Base-by-base conservation (phyloP, 2,888 invertebrate genomes). In the Pyralis farinalis region DNA sequence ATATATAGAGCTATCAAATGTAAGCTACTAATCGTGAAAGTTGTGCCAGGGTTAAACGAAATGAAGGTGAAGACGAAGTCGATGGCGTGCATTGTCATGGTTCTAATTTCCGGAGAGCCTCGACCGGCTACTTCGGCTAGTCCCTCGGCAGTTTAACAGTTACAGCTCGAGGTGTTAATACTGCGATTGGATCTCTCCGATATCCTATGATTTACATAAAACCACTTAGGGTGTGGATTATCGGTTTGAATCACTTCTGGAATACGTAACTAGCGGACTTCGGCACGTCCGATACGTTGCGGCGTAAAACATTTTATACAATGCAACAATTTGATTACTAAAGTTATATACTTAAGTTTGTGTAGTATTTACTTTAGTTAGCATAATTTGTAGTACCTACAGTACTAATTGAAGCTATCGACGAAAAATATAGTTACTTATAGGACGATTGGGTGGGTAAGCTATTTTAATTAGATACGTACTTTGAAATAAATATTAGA, bases 71-170 rank as follows among this genome's bases (percentile, higher is more conserved):
- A 43, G 36, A 36, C 31, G n/a, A 31, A 35, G 42, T 40, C 30
- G 45, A 43, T 43, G 47, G 41, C 51, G 41, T 63, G 71, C 70
- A 53, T 51, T 63, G 70, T 73, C 73, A 71, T 66, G 66, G 55
- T 65, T 67, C 58, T 64, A 70, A 73, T 73, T 71, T 73, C 71
- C 72, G 67, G 66, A 46, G 43, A 55, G 57, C 53, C 52, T 53
- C 45, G 48, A 40, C 37, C 48, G 49, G 45, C 42, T n/a, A 43
- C 37, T 38, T 28, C 44, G 44, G 28, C 32, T 12, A 10, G 29
- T 30, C 11, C 1, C 29, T 10, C 11, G n/a, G 3, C 11, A 30
- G 11, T 10, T 3, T 7, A n/a, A 9, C 11, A 33, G 16, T 20
- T 5, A 16, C 33, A 16, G n/a, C n/a, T 22, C 22, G 34, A 22